A percentile compares a stretch with the other conserved stretches of the same genome.
phyloP scores from a whole-genome alignment of 2,888 invertebrate genomes.

The Leptinotarsa rubiginosa region DNA sequence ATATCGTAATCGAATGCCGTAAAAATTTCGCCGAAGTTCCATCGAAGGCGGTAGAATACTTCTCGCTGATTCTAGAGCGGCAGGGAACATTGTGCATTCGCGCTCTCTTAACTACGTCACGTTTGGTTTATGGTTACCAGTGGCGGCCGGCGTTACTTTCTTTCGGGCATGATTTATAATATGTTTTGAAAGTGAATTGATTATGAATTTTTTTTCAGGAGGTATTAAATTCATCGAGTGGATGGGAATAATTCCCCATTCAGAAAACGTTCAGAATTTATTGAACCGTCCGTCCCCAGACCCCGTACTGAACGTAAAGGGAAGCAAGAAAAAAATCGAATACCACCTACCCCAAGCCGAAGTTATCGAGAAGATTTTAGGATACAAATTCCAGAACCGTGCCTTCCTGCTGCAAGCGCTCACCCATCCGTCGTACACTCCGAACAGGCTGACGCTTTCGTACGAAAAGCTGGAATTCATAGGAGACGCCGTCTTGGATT shows the following conservation, averaged over 20 bases:
- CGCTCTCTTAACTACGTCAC: too few species aligned
- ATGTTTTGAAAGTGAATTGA: background rate
- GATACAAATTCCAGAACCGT: constrained; percentile 84
- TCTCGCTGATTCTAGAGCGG: too few species aligned
- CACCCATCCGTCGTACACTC: constrained; percentile 90
- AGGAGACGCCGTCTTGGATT: constrained; percentile 92
- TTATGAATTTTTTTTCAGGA: constrained; percentile 44
- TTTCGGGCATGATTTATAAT: too few species aligned
- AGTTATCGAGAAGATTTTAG: constrained; percentile 60
- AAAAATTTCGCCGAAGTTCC: too few species aligned
- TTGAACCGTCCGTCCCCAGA: constrained; percentile 59
- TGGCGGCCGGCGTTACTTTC: too few species aligned
- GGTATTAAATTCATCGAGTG: constrained; percentile 61
- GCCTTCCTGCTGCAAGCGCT: constrained; percentile 89
- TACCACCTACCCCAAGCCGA: constrained; percentile 58
- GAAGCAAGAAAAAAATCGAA: constrained; percentile 66
- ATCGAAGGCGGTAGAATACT: too few species aligned
- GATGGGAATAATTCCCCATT: constrained; percentile 67
- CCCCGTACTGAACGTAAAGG: constrained; percentile 61
- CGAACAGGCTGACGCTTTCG: constrained; percentile 85
- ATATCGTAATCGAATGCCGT: too few species aligned
- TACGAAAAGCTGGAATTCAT: constrained; percentile 94
- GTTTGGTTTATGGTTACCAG: too few species aligned
- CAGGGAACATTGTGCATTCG: too few species aligned
- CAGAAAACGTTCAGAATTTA: constrained; percentile 56